A percentile compares a stretch with the other conserved stretches of the same genome.
These are phyloP conservation scores for Nudaria mundana DNA, from an alignment of 2,888 invertebrate species.

Conservation along the genomic window DNA sequence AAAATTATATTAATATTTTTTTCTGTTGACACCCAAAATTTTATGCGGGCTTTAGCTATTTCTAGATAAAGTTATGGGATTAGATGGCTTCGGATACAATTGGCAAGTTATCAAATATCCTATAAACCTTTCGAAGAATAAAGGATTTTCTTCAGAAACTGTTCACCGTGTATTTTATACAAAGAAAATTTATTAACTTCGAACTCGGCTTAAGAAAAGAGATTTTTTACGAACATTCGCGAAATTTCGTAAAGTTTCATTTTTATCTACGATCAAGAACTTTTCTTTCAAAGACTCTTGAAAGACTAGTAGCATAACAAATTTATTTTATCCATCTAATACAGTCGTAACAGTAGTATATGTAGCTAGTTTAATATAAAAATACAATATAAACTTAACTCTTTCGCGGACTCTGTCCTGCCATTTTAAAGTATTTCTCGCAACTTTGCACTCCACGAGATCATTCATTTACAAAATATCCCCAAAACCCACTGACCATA, in stretches of 20 bases:
- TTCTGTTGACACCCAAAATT: too few species aligned
- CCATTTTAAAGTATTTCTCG: too few species aligned
- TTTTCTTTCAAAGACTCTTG: conserved; percentile 15
- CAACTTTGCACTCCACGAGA: neutral
- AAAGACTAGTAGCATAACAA: conserved; percentile 7
- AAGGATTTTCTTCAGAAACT: neutral
- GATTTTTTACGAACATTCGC: conserved; percentile 7
- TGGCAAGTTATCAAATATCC: too few species aligned
- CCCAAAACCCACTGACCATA: conserved; percentile 1
- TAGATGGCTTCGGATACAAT: too few species aligned
- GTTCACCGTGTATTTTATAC: conserved; percentile 3
- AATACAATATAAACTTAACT: too few species aligned
- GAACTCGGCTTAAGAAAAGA: conserved; percentile 5
- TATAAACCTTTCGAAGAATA: neutral
- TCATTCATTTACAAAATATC: conserved; percentile 4
- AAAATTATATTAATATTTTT: too few species aligned
- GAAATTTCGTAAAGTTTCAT: conserved; percentile 13
- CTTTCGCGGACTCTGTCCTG: neutral
- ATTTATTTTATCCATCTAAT: neutral
- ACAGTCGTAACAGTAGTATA: too few species aligned
- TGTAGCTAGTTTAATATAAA: too few species aligned
- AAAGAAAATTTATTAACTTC: conserved; percentile 16
- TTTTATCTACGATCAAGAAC: conserved; percentile 7
- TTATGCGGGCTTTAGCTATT: too few species aligned
- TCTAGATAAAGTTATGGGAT: too few species aligned